phyloP scores from a whole-genome alignment of 1,140 invertebrate genomes.

The Drosophila mojavensis region DNA sequence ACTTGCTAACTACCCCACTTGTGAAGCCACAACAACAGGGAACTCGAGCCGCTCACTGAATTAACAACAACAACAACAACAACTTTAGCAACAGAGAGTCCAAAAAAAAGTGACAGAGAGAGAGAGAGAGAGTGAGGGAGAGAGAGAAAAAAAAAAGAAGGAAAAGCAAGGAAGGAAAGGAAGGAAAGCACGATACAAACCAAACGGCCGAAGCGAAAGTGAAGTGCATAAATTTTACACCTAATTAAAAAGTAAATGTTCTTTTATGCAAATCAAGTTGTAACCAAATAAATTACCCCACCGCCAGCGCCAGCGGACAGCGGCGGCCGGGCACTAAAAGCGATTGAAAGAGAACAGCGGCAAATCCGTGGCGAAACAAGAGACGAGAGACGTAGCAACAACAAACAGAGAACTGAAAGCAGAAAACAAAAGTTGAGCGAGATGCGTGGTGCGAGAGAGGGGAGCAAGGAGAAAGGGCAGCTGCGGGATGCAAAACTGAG shows the following conservation, averaged over 20 bases:
- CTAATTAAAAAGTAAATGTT: conserved; percentile 82
- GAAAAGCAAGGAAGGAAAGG: too few species aligned
- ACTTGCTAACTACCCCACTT: background rate
- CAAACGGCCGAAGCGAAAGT: conserved; percentile 61
- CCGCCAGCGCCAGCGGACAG: background rate
- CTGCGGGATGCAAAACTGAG: conserved; percentile 47
- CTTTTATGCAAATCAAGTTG: conserved; percentile 81
- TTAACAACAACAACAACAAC: background rate
- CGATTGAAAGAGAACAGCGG: conserved; percentile 21
- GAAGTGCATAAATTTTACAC: conserved; percentile 82
- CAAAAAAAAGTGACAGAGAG: conserved; percentile 5
- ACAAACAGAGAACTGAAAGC: background rate
- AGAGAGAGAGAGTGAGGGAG: conserved; percentile 11
- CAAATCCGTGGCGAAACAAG: conserved; percentile 19
- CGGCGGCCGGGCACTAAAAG: conserved; percentile 11
- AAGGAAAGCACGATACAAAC: conserved; percentile 3
- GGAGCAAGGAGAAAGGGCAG: background rate
- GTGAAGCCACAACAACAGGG: background rate
- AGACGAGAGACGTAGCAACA: background rate
- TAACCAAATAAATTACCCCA: conserved; percentile 78
- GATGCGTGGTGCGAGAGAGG: conserved; percentile 2
- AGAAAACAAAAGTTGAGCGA: conserved; percentile 13
- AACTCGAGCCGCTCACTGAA: too few species aligned
- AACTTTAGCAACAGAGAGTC: conserved; percentile 7
- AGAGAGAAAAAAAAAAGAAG: too few species aligned